These are phyloP conservation scores for Drosophila ogumai DNA, from an alignment of 1,140 invertebrate species.

Conservation along the genomic window DNA sequence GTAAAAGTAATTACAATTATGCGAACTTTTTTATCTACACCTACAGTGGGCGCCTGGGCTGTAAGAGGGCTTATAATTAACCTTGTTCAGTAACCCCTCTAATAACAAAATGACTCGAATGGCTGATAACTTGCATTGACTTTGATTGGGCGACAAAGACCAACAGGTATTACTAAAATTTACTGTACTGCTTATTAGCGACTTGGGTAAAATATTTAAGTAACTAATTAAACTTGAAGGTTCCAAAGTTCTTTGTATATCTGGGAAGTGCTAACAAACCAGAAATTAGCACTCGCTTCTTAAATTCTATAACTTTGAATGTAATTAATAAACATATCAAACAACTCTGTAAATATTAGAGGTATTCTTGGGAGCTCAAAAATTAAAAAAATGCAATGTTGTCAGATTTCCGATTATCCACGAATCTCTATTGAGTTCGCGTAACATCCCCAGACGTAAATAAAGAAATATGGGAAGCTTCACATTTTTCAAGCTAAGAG, in stretches of 20 bases:
- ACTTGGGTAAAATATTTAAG: constrained; percentile 4
- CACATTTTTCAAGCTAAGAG: background rate
- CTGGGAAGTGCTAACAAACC: constrained; percentile 14
- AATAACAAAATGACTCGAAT: constrained; percentile 17
- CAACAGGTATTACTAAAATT: background rate
- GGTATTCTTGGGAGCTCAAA: background rate
- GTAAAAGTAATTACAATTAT: constrained; percentile 53
- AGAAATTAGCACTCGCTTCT: constrained; percentile 31
- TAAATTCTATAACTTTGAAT: constrained; percentile 11
- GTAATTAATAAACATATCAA: background rate
- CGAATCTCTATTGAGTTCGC: background rate
- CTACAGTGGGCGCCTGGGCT: constrained; percentile 21
- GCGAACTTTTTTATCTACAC: constrained; percentile 36
- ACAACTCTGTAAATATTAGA: constrained; percentile 3
- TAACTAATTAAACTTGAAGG: constrained; percentile 36
- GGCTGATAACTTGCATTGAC: constrained; percentile 17
- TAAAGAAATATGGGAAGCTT: background rate
- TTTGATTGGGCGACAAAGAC: constrained; percentile 5
- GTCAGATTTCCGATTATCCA: too few relatives aligned
- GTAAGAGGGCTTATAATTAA: constrained; percentile 38
- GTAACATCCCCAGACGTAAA: background rate
- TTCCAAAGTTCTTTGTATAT: background rate
- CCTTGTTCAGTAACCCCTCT: constrained; percentile 22
- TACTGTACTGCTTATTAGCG: constrained; percentile 5
- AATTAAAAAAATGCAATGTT: background rate